Base-by-base conservation (phyloP, 2,888 invertebrate genomes). In the Drosophila ustulata region DNA sequence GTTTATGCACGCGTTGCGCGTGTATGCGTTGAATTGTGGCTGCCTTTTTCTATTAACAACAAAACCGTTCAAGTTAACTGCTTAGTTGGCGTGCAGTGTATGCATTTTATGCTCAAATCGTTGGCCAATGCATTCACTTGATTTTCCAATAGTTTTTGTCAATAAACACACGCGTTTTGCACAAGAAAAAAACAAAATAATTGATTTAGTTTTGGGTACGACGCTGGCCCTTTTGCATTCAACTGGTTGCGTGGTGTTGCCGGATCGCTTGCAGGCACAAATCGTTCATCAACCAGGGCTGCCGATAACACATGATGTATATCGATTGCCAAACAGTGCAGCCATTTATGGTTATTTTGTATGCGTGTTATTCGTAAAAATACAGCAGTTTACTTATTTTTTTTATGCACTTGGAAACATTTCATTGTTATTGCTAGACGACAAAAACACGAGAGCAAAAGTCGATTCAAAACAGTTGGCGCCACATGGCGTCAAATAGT, bases 171-270 rank as follows among this genome's bases (percentile, higher is more conserved):
- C 57, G 50, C 64, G 58, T 43, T 71, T 75, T 65, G 46, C 75
- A 80, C 79, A 62, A 61, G 49, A 78, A 75, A 78, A 75, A 78
- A 82, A 67, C 61, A 61, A 67, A 63, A 80, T 70, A 73, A 51
- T 66, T 68, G 50, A 50, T 46, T 52, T 37, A 58, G 57, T 71
- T 73, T 71, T 52, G 63, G 52, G 52, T 50, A 64, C 62, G 70
- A 79, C 71, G 68, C 73, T 75, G 66, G 41, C 55, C 43, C 55
- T 71, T 74, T 68, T 66, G 72, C 82, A 83, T 84, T 84, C 84
- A 87, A 85, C 85, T 85, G 68, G 85, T 84, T 82, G 80, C 41
- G n/a, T 11, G 39, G 72, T 18, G 82, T 49, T 84, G 69, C 79
- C 79, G 52, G 66, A 84, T 53, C 50, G 13, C 25, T 9, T 8